Evolutionary conservation across 2,113 vertebrate species (phyloP).

Genomic region (Zapus hudsonius): DNA sequence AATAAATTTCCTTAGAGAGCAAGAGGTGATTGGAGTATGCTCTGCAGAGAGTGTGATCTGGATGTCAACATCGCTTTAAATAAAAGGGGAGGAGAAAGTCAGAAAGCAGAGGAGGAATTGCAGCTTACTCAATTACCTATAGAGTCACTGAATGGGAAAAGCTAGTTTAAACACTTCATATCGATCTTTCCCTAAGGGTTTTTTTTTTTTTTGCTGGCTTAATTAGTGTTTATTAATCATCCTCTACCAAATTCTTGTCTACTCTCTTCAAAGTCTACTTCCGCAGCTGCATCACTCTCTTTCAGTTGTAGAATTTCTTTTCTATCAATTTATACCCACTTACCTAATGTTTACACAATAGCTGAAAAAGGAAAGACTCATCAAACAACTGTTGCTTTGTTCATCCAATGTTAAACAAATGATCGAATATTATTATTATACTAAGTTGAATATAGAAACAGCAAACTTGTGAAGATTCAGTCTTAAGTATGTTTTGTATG

Average conservation of each 20-base stretch:
- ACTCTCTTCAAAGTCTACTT: constrained; percentile 60
- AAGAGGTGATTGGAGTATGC: neutral
- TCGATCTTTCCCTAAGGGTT: constrained; percentile 64
- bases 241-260: constrained; percentile 59
- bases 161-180: constrained; percentile 73
- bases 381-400: constrained; percentile 17
- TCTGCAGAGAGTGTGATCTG: neutral
- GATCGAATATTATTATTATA: constrained; percentile 8
- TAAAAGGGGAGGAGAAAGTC: neutral
- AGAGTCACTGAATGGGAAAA: constrained; percentile 60
- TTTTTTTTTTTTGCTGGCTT: constrained; percentile 61
- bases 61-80: neutral
- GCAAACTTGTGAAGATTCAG: constrained; percentile 12
- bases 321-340: constrained; percentile 27
- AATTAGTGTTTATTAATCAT: constrained; percentile 74
- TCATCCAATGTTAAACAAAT: constrained; percentile 47
- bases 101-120: neutral
- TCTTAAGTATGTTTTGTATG: neutral
- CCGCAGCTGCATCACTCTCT: constrained; percentile 53
- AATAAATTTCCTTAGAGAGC: neutral
- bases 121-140: neutral
- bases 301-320: neutral
- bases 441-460: neutral
- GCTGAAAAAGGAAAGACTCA: too few species aligned
- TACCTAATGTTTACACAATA: constrained; percentile 37